Conservation (phyloP, 2,797 vertebrate genomes). For the Sitta carolinensis region DNA sequence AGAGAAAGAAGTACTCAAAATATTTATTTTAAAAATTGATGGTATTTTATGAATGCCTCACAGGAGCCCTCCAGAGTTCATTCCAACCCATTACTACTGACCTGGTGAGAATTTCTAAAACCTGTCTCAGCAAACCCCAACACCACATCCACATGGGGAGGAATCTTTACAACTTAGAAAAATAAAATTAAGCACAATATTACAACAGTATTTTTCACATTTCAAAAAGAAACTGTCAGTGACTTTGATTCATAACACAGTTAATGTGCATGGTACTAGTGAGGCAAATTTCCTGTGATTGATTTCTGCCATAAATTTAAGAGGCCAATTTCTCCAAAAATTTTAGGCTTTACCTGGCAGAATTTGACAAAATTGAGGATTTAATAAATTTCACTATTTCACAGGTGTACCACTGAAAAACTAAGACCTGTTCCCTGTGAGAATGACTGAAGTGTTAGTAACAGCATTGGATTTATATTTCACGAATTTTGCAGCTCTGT, state of each 20-base stretch:
- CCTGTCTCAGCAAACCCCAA: not conserved
- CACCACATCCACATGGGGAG: fast-evolving
- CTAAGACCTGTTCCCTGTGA: not conserved
- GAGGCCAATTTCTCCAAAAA: not conserved
- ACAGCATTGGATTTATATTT: not conserved
- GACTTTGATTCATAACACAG: constrained; percentile 14
- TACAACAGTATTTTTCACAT: not conserved
- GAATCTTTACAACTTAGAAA: not conserved
- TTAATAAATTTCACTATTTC: constrained; percentile 27
- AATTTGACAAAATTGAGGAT: not conserved
- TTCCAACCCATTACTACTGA: not conserved
- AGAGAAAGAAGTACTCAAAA: not conserved
- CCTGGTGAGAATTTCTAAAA: not conserved
- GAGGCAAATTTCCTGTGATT: constrained; percentile 19
- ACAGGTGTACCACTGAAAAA: not conserved
- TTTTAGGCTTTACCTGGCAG: constrained; percentile 11
- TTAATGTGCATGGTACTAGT: not conserved
- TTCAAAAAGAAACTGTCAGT: not conserved
- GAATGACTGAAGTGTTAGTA: not conserved
- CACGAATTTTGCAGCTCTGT: not conserved
- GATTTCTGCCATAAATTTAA: constrained; percentile 30
- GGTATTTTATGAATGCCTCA: not conserved
- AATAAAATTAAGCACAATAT: not conserved
- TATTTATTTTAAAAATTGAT: not conserved
- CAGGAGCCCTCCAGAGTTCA: not conserved